Evolutionary conservation across 2,888 invertebrate genomes (phyloP).

Genomic region (Mesopsocus fuscifrons): DNA sequence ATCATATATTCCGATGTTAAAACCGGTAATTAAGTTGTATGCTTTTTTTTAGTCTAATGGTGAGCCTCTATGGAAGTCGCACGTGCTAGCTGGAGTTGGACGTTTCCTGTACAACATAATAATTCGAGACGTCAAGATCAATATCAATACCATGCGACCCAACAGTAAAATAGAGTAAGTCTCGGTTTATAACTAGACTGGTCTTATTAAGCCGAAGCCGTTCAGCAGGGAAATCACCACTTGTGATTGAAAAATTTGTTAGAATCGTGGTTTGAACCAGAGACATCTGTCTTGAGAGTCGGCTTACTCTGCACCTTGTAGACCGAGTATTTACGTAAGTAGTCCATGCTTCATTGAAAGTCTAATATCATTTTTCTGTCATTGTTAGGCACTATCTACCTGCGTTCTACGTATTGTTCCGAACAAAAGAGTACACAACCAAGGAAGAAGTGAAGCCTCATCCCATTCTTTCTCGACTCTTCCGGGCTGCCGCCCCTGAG

Average conservation of each 20-base stretch:
- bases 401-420: constrained; percentile 61
- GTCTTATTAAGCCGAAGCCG: no score
- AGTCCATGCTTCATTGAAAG: constrained; percentile 27
- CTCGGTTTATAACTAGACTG: no score
- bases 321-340: no score
- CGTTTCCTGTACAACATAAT: constrained; percentile 75
- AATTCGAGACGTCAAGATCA: constrained; percentile 65
- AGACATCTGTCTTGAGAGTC: no score
- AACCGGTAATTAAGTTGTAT: no score
- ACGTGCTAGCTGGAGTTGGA: constrained; percentile 46
- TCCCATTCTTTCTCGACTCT: constrained; percentile 49
- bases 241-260: no score
- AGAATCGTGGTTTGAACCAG: no score
- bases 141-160: constrained; percentile 49
- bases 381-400: constrained; percentile 41
- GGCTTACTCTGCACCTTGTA: no score
- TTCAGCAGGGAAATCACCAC: no score
- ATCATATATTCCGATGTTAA: no score
- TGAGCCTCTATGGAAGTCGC: constrained; percentile 38
- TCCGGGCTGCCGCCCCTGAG: constrained; percentile 44
- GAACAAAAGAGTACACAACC: constrained; percentile 23
- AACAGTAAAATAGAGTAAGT: no score
- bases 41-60: constrained; percentile 2
- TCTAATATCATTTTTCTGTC: constrained; percentile 13
- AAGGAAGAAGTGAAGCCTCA: constrained; percentile 52